These are phyloP conservation scores for Callimorpha dominula DNA, from an alignment of 2,888 invertebrate genomes.

Conservation along the genomic window DNA sequence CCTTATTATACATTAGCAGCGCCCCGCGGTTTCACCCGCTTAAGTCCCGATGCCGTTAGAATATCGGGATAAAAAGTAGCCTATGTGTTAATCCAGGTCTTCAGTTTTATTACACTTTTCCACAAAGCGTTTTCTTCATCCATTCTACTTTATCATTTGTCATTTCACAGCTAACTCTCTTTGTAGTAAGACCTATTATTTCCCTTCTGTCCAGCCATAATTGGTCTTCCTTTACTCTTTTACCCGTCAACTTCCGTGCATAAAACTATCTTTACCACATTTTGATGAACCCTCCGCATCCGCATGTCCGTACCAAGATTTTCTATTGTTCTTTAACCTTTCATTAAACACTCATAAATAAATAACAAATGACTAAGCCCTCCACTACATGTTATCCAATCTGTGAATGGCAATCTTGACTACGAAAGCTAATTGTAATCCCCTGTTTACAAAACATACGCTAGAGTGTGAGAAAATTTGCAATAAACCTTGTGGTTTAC, in stretches of 20 bases:
- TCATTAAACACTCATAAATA: background rate
- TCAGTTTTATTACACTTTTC: too few relatives aligned
- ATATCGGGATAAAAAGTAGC: too few relatives aligned
- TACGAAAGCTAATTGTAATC: background rate
- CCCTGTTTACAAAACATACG: slow-evolving; percentile 16
- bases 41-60: too few relatives aligned
- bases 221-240: background rate
- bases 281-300: too few relatives aligned
- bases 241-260: background rate
- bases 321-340: background rate
- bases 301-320: background rate
- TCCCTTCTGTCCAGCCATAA: too few relatives aligned
- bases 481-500: background rate
- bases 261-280: background rate
- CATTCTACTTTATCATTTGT: too few relatives aligned
- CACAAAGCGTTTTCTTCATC: too few relatives aligned
- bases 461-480: slow-evolving; percentile 17
- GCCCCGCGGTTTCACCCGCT: too few relatives aligned
- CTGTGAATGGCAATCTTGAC: slow-evolving; percentile 5
- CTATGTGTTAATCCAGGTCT: too few relatives aligned
- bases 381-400: background rate
- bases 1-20: too few relatives aligned
- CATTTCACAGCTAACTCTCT: too few relatives aligned
- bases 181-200: too few relatives aligned
- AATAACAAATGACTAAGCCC: background rate